phyloP scores from a whole-genome alignment of 2,797 vertebrate species.

The Lagodon rhomboides region DNA sequence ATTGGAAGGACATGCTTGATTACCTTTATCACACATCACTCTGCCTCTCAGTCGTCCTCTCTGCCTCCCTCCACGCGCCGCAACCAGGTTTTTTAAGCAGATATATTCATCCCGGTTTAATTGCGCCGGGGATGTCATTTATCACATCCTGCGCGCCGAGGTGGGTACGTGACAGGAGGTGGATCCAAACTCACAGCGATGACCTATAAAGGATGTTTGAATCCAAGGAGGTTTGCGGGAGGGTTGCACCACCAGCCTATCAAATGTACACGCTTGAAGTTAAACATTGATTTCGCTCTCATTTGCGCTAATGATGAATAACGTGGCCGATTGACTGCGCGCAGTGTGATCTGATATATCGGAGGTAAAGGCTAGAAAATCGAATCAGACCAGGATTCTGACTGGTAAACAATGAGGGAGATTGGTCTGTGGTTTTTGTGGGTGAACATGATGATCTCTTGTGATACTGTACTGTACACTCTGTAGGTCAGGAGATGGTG shows the following conservation, averaged over 20 bases:
- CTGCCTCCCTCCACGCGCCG: neutral
- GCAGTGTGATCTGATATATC: rapidly evolving
- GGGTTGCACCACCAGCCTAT: neutral
- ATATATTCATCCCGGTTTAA: constrained; percentile 40
- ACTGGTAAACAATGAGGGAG: neutral
- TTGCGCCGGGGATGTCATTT: constrained; percentile 18
- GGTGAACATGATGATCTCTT: constrained; percentile 7
- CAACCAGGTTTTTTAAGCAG: constrained; percentile 9
- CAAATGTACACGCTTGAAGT: neutral
- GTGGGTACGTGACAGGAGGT: constrained; percentile 18
- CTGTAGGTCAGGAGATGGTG: constrained; percentile 27
- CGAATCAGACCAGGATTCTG: neutral
- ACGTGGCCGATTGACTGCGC: constrained; percentile 1
- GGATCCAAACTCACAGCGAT: constrained; percentile 9
- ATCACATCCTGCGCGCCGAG: constrained; percentile 18
- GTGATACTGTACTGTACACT: neutral
- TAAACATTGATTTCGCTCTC: neutral
- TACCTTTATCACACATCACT: constrained; percentile 40
- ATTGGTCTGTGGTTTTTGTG: neutral
- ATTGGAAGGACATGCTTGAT: constrained; percentile 46
- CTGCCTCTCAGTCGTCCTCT: constrained; percentile 4
- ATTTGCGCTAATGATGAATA: constrained; percentile 1
- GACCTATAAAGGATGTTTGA: constrained; percentile 8
- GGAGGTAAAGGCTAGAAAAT: constrained; percentile 12
- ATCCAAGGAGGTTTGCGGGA: constrained; percentile 4